Percentiles rank a stretch among this genome's conserved stretches.
Conservation (phyloP, 2,888 invertebrate species). For the Synanthedon myopaeformis region DNA sequence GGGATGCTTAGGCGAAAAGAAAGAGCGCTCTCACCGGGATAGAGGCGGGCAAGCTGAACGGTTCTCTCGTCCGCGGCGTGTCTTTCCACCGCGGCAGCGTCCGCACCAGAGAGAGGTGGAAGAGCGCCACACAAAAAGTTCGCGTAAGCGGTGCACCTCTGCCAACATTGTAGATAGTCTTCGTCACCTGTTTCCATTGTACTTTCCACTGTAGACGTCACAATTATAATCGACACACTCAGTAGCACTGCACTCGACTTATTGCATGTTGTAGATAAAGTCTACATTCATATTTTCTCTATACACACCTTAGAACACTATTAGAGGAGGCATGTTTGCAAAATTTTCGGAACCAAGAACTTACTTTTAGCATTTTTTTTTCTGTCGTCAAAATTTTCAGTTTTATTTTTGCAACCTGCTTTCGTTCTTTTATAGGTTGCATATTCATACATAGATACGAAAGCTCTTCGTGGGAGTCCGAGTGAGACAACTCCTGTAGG, state of each 20-base stretch:
- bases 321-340: slow-evolving; percentile 15
- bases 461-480: slow-evolving; percentile 53
- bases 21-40: slow-evolving; percentile 75
- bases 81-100: slow-evolving; percentile 74
- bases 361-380: slow-evolving; percentile 15
- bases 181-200: too few relatives aligned
- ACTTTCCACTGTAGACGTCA: not conserved
- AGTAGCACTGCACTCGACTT: not conserved
- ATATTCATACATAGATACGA: slow-evolving; percentile 68
- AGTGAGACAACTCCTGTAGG: slow-evolving; percentile 79
- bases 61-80: slow-evolving; percentile 73
- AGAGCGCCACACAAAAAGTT: slow-evolving; percentile 78
- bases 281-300: not conserved
- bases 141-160: slow-evolving; percentile 70
- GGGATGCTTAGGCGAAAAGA: slow-evolving; percentile 66
- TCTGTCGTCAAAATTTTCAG: slow-evolving; percentile 20
- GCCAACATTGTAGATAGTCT: not conserved
- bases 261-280: not conserved
- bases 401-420: slow-evolving; percentile 64
- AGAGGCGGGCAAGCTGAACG: slow-evolving; percentile 75
- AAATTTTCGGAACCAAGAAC: not conserved
- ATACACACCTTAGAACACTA: not conserved
- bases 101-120: slow-evolving; percentile 73
- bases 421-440: slow-evolving; percentile 75
- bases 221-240: too few relatives aligned